A percentile compares a stretch with the other conserved stretches of the same genome.
Evolutionary conservation across 2,888 invertebrate species (phyloP).

Genomic region (Aelia acuminata): DNA sequence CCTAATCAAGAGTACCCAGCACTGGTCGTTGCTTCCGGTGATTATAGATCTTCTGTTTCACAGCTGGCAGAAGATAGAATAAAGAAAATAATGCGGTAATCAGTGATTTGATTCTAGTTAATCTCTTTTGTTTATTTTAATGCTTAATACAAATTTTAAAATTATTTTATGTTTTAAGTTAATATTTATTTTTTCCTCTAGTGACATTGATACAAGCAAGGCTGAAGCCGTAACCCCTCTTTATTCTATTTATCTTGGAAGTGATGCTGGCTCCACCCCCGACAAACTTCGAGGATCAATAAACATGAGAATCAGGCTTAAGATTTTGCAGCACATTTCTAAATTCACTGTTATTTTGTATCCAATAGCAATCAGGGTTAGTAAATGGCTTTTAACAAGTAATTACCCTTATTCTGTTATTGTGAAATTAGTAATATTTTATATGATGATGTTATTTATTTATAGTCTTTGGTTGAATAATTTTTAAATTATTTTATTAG

Average conservation of each 20-base stretch:
- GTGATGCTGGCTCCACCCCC: slow-evolving; percentile 65
- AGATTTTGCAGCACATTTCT: slow-evolving; percentile 86
- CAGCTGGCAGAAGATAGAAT: slow-evolving; percentile 89
- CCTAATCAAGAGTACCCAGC: slow-evolving; percentile 69
- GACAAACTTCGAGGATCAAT: slow-evolving; percentile 85
- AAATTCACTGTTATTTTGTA: slow-evolving; percentile 79
- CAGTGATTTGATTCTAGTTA: neutral
- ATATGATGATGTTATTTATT: no score
- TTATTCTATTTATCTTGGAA: slow-evolving; percentile 63
- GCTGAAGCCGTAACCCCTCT: slow-evolving; percentile 59
- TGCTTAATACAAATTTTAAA: no score
- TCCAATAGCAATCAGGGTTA: slow-evolving; percentile 85
- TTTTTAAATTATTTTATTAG: no score
- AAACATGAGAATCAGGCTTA: slow-evolving; percentile 86
- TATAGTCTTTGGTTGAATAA: no score
- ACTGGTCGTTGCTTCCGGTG: slow-evolving; percentile 88
- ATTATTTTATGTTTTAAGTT: no score
- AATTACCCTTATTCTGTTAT: no score
- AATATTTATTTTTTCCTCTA: neutral
- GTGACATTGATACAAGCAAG: slow-evolving; percentile 50
- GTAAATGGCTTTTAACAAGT: neutral
- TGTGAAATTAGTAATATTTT: no score
- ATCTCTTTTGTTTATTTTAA: neutral
- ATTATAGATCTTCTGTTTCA: slow-evolving; percentile 90
- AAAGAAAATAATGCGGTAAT: slow-evolving; percentile 73